phyloP scores from a whole-genome alignment of 2,888 invertebrate species.

The Adineta ricciae region DNA sequence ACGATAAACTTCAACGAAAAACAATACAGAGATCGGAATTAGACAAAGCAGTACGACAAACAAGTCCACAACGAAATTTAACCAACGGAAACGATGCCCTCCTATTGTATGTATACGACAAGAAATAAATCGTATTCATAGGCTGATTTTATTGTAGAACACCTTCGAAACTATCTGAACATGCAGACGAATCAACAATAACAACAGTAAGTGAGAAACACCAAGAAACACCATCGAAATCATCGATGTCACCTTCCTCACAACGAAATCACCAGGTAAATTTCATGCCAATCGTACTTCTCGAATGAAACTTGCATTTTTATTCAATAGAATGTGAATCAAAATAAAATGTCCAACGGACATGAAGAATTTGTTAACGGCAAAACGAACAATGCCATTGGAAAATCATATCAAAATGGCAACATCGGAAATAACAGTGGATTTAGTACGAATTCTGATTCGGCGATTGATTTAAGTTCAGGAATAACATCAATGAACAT shows the following conservation, averaged over 20 bases:
- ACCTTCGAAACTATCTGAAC: neutral
- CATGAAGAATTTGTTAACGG: neutral
- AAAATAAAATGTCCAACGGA: neutral
- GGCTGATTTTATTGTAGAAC: neutral
- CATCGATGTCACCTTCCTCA: neutral
- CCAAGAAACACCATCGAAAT: neutral
- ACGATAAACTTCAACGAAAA: neutral
- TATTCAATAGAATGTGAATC: no score
- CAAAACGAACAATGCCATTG: neutral
- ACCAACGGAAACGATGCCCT: neutral
- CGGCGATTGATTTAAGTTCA: slow-evolving; percentile 1
- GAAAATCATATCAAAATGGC: neutral
- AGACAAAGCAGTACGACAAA: neutral
- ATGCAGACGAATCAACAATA: neutral
- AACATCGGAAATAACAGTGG: neutral
- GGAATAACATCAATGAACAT: neutral
- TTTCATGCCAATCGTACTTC: neutral
- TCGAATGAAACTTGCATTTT: no score
- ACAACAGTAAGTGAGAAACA: neutral
- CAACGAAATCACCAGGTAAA: neutral
- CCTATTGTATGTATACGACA: neutral
- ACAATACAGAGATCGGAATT: neutral
- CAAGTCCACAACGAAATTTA: neutral
- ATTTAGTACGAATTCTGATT: slow-evolving; percentile 16
- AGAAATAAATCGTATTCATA: no score